These are phyloP conservation scores for Hirtodrosophila cameraria DNA, from an alignment of 2,888 invertebrate species.

Conservation along the genomic window DNA sequence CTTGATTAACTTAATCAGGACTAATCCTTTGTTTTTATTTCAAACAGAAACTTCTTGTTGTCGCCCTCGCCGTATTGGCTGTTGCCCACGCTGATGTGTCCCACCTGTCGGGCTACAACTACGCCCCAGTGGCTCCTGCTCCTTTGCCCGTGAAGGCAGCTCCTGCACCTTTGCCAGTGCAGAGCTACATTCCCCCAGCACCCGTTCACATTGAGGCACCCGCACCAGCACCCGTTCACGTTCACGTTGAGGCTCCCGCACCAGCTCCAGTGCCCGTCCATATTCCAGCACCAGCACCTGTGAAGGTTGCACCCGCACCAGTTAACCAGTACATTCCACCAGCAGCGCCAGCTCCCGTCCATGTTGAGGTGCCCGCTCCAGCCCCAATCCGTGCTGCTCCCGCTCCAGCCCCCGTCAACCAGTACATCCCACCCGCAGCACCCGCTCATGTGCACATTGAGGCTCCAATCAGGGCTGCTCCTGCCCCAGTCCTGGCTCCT, in stretches of 20 bases:
- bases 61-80: slow-evolving; percentile 73
- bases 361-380: slow-evolving; percentile 30
- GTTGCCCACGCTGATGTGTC: slow-evolving; percentile 75
- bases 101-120: slow-evolving; percentile 73
- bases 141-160: slow-evolving; percentile 39
- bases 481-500: slow-evolving; percentile 38
- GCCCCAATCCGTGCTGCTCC: slow-evolving; percentile 27
- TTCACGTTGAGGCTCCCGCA: slow-evolving; percentile 32
- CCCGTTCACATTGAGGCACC: slow-evolving; percentile 35
- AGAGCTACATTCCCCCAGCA: slow-evolving; percentile 53
- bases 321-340: slow-evolving; percentile 32
- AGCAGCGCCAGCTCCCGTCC: slow-evolving; percentile 33
- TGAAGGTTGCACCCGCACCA: slow-evolving; percentile 44
- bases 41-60: slow-evolving; percentile 71
- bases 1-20: neutral
- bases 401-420: slow-evolving; percentile 36
- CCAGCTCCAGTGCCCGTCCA: slow-evolving; percentile 24
- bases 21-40: slow-evolving; percentile 18
- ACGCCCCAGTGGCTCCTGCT: slow-evolving; percentile 54
- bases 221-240: slow-evolving; percentile 47
- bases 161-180: slow-evolving; percentile 32
- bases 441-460: slow-evolving; percentile 7
- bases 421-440: slow-evolving; percentile 36
- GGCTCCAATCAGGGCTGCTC: slow-evolving; percentile 21
- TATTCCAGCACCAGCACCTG: slow-evolving; percentile 37